Base-by-base conservation (phyloP, 1,140 invertebrate genomes). In the Drosophila parabipectinata region DNA sequence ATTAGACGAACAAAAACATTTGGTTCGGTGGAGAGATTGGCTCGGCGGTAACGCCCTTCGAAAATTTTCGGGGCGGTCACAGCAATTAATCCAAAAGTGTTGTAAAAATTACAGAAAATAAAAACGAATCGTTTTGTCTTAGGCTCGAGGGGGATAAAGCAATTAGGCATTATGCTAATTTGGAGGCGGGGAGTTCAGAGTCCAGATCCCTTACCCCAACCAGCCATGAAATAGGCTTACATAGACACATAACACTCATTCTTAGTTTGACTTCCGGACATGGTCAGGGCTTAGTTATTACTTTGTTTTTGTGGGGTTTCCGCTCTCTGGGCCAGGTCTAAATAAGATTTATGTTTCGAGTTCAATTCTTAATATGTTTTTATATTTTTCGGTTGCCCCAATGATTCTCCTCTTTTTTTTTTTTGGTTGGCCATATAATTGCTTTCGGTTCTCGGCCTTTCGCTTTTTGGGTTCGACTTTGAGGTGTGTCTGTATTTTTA, bases 401-500 rank as follows among this genome's bases (percentile, higher is more conserved):
- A 71, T 64, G 56, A 61, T 34, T 68, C 28, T 64, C 39, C 4
- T 52, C 39, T 34, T 63, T 14, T 37, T 52, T 79, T 76, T n/a
- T n/a, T n/a, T n/a, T 2, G n/a, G 39, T 80, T 64, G 72, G 37
- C 63, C 53, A 63, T 61, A 87, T 85, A 85, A 85, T 85, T 85
- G 82, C 78, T 66, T 82, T 56, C 26, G 30, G 37, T 68, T 53
- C 52, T 60, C 14, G 56, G 44, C 60, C 63, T 62, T 63, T 82
- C 56, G 51, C 60, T 66, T 74, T 74, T 67, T 7, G 62, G 56
- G 30, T 48, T 41, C 14, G 34, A 28, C 34, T 44, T 51, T 62
- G 71, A 88, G 83, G 83, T 88, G 83, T 87, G 83, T 87, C 83
- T 73, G 79, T 67, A 79, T 79, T 87, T 87, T 88, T 88, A 87